Conservation (phyloP, 2,888 invertebrate genomes). For the Orthosia gothica region DNA sequence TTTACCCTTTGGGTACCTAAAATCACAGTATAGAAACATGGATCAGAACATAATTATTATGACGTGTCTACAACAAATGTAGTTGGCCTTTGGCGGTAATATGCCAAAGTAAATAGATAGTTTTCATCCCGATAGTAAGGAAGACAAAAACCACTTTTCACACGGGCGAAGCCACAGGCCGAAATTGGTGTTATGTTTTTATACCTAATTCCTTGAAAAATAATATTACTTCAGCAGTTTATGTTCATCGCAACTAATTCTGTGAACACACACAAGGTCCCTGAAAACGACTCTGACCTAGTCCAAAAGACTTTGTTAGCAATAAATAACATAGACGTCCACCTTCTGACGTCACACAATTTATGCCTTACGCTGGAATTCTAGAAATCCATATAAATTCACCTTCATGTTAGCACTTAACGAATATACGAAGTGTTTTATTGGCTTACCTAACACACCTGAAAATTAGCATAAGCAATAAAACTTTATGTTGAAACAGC, state of each 20-base stretch:
- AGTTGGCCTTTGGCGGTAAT: too few species aligned
- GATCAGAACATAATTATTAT: too few species aligned
- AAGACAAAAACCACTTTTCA: too few species aligned
- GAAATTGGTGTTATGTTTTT: not conserved
- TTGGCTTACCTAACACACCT: slow-evolving; percentile 67
- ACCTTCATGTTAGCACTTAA: slow-evolving; percentile 70
- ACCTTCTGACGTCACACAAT: slow-evolving; percentile 44
- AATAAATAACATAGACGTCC: slow-evolving; percentile 38
- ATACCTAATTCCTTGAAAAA: not conserved
- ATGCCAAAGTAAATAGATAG: too few species aligned
- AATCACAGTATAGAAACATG: too few species aligned
- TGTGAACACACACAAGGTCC: not conserved
- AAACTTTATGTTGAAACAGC: slow-evolving; percentile 74
- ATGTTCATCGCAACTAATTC: not conserved
- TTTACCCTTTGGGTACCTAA: too few species aligned
- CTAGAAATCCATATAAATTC: slow-evolving; percentile 68
- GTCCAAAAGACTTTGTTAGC: slow-evolving; percentile 25
- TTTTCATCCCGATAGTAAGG: too few species aligned
- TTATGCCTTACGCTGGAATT: slow-evolving; percentile 42
- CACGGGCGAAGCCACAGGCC: not conserved
- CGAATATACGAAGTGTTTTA: slow-evolving; percentile 70
- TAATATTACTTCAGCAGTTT: not conserved
- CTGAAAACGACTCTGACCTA: slow-evolving; percentile 18
- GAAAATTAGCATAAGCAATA: slow-evolving; percentile 82
- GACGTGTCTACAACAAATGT: too few species aligned